phyloP scores from a whole-genome alignment of 2,113 vertebrate genomes.

The Pangasianodon hypophthalmus region DNA sequence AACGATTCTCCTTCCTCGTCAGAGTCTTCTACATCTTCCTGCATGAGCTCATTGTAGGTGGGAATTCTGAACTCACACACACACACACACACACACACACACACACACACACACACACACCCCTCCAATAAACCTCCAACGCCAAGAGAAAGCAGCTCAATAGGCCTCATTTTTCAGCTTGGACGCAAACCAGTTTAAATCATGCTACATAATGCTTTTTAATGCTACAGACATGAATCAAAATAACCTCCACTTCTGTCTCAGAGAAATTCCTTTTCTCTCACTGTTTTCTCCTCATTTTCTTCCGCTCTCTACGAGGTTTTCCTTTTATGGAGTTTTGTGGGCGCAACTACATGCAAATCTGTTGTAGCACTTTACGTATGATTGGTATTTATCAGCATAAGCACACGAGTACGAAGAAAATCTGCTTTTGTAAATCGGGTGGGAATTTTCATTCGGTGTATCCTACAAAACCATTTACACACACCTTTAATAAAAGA shows the following conservation, averaged over 20 bases:
- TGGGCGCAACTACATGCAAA: neutral
- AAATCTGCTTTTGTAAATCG: neutral
- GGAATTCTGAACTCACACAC: constrained; percentile 67
- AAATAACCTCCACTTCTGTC: neutral
- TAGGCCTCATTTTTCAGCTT: neutral
- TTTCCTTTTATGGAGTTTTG: neutral
- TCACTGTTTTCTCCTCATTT: neutral
- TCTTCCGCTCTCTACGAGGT: neutral
- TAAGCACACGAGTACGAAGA: neutral
- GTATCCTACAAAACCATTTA: neutral
- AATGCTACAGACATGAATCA: neutral
- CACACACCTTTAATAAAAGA: neutral
- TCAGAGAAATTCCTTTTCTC: neutral
- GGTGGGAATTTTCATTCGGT: neutral
- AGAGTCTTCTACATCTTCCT: constrained; percentile 80
- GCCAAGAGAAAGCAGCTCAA: neutral
- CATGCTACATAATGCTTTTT: neutral
- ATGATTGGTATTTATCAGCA: neutral
- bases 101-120: neutral
- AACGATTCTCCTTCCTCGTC: constrained; percentile 87
- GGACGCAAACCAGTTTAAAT: neutral
- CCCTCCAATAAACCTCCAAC: neutral
- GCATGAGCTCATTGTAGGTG: constrained; percentile 69
- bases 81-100: neutral
- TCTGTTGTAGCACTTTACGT: neutral